Evolutionary conservation across 2,797 vertebrate genomes (phyloP), one percentile per base, ranked within the genome.

Genomic region (Enteromius radiatus): DNA sequence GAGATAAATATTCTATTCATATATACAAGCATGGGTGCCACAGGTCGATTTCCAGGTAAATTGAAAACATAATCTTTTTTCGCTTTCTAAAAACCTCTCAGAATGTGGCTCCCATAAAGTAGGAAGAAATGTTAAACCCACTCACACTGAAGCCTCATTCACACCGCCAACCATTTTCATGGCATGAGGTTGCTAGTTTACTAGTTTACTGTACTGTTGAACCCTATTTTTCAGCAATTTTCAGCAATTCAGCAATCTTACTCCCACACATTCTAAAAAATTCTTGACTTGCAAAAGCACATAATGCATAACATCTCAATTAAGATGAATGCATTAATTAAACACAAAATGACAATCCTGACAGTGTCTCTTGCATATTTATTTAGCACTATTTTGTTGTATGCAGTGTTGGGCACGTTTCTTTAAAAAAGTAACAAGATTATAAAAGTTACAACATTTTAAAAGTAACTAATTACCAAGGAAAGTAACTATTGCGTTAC

Each of bases 61-160:
- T 81, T 74, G 80, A 81, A 81, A 81, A 75, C 59, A 81, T 74
- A 64, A 74, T 81, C 56, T 65, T 56, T 73, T 73, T 59, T 52
- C 4, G 59, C 69, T 75, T 67, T 67, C 69, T 23, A 41, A 12
- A 81, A 75, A 41, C 21, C 45, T 67, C 45, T 54, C 23, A 28
- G 23, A 38, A 75, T 54, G 56, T 68, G 33, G 45, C 61, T 82
- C 36, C 43, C 71, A 43, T 9, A 56, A 69, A 65, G 43, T 26
- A 49, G 10, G 41, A 47, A 78, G 26, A 64, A 78, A 36, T 9
- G 43, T 36, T 78, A 65, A 67, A 52, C 43, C 59, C 59, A 47
- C 38, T 77, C 17, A 47, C 26, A 56, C 52, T 75, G 73, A 59
- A 56, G 73, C 52, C 21, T n/a, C 2, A 86, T 88, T 87, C 52